A percentile compares a stretch with the other conserved stretches of the same genome.
Conservation (phyloP, 2,888 invertebrate genomes). For the Hydrotaea cyrtoneurina region DNA sequence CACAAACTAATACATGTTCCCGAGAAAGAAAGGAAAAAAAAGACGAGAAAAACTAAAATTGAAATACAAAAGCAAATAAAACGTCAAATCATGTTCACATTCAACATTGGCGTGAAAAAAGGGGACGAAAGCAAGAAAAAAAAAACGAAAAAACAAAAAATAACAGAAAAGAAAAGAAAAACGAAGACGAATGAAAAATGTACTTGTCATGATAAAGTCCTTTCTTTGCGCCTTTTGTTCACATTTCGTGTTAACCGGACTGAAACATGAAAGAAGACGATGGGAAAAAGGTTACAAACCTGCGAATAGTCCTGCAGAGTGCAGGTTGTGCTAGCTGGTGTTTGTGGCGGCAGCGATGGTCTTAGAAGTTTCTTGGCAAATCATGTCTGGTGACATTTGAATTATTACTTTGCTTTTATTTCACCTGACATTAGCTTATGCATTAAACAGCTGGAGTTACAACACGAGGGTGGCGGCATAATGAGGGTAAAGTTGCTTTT, state of each 20-base stretch:
- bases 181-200: slow-evolving; percentile 44
- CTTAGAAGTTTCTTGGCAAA: slow-evolving; percentile 43
- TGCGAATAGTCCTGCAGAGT: not conserved
- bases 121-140: not conserved
- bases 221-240: slow-evolving; percentile 42
- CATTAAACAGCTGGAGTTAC: slow-evolving; percentile 20
- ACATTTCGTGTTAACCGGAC: slow-evolving; percentile 36
- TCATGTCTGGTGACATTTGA: slow-evolving; percentile 54
- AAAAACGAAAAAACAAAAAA: not conserved
- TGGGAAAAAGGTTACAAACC: not conserved
- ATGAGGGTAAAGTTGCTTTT: not conserved
- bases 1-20: not conserved
- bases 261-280: slow-evolving; percentile 4
- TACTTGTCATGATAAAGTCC: slow-evolving; percentile 54
- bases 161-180: slow-evolving; percentile 4
- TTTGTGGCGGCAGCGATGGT: not conserved
- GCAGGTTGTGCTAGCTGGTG: not conserved
- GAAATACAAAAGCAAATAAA: slow-evolving; percentile 42
- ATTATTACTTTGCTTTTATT: slow-evolving; percentile 41
- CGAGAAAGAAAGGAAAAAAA: too few species aligned
- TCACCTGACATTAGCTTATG: slow-evolving; percentile 54
- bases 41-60: not conserved
- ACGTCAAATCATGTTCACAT: slow-evolving; percentile 45
- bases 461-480: not conserved
- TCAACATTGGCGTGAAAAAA: not conserved